Evolutionary conservation across 2,113 vertebrate species (phyloP).

Genomic region (Hippocampus mohnikei): DNA sequence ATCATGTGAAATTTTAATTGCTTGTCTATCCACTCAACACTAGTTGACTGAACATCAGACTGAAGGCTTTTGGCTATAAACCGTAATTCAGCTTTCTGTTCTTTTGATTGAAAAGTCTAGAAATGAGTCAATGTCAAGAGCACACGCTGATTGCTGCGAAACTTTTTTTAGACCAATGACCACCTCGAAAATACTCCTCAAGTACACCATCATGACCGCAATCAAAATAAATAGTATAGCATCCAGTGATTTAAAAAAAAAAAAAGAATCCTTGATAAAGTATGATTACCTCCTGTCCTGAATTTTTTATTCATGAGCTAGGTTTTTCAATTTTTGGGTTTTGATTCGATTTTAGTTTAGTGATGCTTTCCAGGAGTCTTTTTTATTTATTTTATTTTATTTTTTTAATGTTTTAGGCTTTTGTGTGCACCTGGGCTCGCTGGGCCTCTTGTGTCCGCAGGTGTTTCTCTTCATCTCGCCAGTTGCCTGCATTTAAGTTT

Average conservation of each 20-base stretch:
- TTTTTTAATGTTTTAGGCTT: no score
- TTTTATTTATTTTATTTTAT: no score
- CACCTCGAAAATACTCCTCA: neutral
- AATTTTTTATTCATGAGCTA: no score
- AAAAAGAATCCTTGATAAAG: no score
- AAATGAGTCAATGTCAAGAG: neutral
- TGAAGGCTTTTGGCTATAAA: slow-evolving; percentile 23
- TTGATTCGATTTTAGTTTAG: no score
- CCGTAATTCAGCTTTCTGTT: slow-evolving; percentile 6
- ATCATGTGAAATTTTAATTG: slow-evolving; percentile 34
- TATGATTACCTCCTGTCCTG: no score
- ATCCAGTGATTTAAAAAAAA: neutral
- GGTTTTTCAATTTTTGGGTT: no score
- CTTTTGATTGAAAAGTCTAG: neutral
- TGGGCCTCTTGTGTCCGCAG: no score
- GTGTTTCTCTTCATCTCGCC: no score
- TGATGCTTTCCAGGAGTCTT: no score
- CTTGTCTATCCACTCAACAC: slow-evolving; percentile 21
- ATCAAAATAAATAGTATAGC: neutral
- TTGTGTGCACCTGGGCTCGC: no score
- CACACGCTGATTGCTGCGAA: neutral
- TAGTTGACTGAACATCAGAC: slow-evolving; percentile 17
- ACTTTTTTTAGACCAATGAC: neutral
- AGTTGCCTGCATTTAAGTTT: no score
- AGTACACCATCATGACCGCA: neutral